A percentile compares a stretch with the other conserved stretches of the same genome.
These are phyloP conservation scores for Tenodera sinensis DNA, from an alignment of 2,888 invertebrate species.

Conservation along the genomic window DNA sequence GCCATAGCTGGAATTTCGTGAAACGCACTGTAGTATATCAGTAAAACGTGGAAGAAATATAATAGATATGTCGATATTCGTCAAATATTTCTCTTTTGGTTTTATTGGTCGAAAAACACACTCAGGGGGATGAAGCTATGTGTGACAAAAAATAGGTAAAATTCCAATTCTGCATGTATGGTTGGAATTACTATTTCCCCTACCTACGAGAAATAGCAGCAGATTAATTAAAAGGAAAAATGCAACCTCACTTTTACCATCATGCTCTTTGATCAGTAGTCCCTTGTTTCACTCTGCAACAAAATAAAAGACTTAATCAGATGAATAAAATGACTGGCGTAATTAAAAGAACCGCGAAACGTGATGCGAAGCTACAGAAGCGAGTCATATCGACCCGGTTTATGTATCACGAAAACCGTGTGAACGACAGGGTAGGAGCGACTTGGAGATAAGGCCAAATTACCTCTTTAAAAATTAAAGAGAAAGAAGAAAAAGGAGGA, in stretches of 20 bases:
- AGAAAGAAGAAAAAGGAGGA: background rate
- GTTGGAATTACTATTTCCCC: too few relatives aligned
- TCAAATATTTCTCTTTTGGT: too few relatives aligned
- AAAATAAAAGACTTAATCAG: background rate
- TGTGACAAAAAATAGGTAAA: too few relatives aligned
- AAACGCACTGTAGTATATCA: too few relatives aligned
- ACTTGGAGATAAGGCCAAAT: background rate
- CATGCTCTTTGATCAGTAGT: background rate
- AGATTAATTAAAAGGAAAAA: too few relatives aligned
- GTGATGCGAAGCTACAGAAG: background rate
- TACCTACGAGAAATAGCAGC: too few relatives aligned
- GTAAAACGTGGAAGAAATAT: too few relatives aligned
- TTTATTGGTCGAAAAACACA: too few relatives aligned
- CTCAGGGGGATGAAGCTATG: fast-evolving
- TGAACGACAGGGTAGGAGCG: background rate
- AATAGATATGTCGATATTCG: too few relatives aligned
- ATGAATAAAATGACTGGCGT: background rate
- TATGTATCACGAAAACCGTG: background rate
- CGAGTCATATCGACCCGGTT: background rate
- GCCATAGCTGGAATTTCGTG: too few relatives aligned
- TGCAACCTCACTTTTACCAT: too few relatives aligned
- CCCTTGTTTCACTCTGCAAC: background rate
- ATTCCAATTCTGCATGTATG: too few relatives aligned
- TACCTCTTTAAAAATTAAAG: background rate
- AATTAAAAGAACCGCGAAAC: background rate